Evolutionary conservation across 2,113 vertebrate genomes (phyloP).

Genomic region (Campylomormyrus tamandua): DNA sequence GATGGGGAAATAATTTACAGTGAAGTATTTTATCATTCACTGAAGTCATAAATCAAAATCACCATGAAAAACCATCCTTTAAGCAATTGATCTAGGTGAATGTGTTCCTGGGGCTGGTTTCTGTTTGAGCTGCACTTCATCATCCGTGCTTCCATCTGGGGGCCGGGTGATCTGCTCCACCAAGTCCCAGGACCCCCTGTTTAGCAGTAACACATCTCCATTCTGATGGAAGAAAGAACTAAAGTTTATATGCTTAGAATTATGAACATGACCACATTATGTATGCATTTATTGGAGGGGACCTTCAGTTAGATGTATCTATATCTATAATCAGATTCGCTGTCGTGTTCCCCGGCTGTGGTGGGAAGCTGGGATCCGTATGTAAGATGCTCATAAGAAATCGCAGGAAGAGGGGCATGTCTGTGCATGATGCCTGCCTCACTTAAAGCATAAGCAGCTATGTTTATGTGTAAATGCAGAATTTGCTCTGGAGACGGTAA

Average conservation of each 20-base stretch:
- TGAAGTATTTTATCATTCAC: background rate
- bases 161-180: background rate
- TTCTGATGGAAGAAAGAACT: background rate
- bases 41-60: slow-evolving; percentile 5
- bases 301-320: background rate
- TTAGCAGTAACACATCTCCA: background rate
- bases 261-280: background rate
- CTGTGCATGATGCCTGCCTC: background rate
- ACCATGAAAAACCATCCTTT: background rate
- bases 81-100: background rate
- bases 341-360: background rate
- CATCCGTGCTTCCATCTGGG: background rate
- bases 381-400: background rate
- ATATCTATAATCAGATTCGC: background rate
- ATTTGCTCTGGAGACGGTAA: background rate
- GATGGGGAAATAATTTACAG: background rate
- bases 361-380: background rate
- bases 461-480: background rate
- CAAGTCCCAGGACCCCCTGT: background rate
- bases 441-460: background rate
- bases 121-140: background rate
- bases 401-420: background rate
- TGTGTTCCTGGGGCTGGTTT: background rate
- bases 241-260: background rate
- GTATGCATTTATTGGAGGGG: background rate